Base-by-base conservation (phyloP, 2,888 invertebrate species). In the Drosophila vallismaia region DNA sequence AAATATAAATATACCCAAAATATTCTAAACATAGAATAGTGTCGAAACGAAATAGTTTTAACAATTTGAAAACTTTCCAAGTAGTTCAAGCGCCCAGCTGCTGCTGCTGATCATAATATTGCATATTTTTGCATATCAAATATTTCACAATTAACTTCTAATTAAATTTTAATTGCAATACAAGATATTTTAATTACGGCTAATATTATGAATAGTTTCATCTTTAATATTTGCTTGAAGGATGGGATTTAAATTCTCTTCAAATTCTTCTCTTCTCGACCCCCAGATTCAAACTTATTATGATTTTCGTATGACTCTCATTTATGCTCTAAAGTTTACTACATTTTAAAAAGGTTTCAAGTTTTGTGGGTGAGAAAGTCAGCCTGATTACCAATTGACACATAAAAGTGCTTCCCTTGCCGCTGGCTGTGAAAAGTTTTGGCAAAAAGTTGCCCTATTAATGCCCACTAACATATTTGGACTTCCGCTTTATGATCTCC, bases 401-500 rank as follows among this genome's bases (percentile, higher is more conserved):
- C n/a, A 40, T 48, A 14, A 46, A 56, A 59, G 12, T 40, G 40
- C 53, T 40, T n/a, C 56, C 56, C 14, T 40, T 19, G 36, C 40
- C 38, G 29, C 6, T 12, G 19, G 8, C 24, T 48, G 14, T 12
- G 26, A 56, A 59, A 59, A 59, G 29, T 62, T 42, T 40, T 40
- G 9, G 44, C 10, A 9, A 62, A 62, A 64, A 53, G 19, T 66
- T 66, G 33, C 8, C 28, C 68, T 40, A 67, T 67, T 64, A 53
- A 46, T 64, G 51, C 38, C 38, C 63, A 67, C 40, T 58, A 54
- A 66, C 51, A 72, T 50, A 59, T 64, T 64, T 51, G 53, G 67
- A 71, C 77, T 64, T 70, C 50, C 48, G 63, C 72, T 83, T 83
- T 77, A 84, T 64, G 88, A 86, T 72, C 62, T 54, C 38, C 38